Evolutionary conservation across 2,797 vertebrate genomes (phyloP), one percentile per base, ranked within the genome.

Genomic region (Moxostoma hubbsi): DNA sequence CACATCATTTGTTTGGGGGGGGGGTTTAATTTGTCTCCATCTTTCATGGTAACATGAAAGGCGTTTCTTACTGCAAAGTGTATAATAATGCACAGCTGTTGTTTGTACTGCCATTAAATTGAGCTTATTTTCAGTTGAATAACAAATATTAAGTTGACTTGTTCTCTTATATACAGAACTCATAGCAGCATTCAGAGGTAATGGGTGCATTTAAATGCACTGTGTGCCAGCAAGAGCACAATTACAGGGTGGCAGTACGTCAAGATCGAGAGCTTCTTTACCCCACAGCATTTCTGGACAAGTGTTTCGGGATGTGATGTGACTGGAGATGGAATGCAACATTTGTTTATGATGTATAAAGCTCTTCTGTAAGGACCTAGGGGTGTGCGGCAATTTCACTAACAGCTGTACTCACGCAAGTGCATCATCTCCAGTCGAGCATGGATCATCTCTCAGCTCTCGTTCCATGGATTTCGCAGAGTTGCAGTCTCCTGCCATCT

Each of bases 331-430:
- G 12, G 8, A 62, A 15, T 69, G 55, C 12, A 63, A 10, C 11
- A 46, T 36, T 71, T 63, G 58, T 54, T 36, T 36, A 36, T 36
- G 11, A 70, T 70, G 58, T 13, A 55, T 70, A 45, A 70, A 8
- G 43, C 13, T 9, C 7, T 45, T 62, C 61, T 8, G 2, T 9
- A 46, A 54, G 57, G 47, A 66, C 47, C 46, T 66, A 49, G 36
- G 36, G 36, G 36, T 36, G 36, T 36, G 36, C 36, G 4, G 36
- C 36, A 57, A 36, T 50, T 58, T 7, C 8, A 53, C 18, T n/a
- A 64, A 58, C 8, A 10, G 47, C 18, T 2, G 51, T 87, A 82
- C 92, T 92, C 36, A 91, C 83, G 67, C 78, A 12, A 7, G 12
- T 0, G 36, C 0, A 9, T 36, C 36, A 36, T 92, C 36, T 36